These are phyloP conservation scores for Hyppa rectilinea DNA, from an alignment of 2,888 invertebrate genomes.

Conservation along the genomic window DNA sequence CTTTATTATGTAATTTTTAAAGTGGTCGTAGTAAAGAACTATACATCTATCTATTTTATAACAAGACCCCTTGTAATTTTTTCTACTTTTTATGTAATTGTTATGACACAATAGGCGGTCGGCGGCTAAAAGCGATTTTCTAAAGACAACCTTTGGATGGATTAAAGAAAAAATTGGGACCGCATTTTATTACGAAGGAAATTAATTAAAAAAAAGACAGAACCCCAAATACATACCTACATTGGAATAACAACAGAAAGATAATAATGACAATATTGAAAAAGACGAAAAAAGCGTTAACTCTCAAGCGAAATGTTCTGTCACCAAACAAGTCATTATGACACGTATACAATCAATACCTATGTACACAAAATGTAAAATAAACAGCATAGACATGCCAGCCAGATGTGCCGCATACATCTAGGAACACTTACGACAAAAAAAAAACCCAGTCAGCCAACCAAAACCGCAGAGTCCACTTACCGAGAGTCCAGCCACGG, in stretches of 20 bases:
- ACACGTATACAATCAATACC: not conserved
- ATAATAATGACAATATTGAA: not conserved
- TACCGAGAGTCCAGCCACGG: slow-evolving; percentile 38
- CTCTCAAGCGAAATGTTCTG: not conserved
- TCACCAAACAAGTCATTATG: not conserved
- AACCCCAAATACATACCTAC: not conserved
- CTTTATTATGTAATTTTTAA: too few species aligned
- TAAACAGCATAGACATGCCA: not conserved
- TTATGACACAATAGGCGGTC: too few species aligned
- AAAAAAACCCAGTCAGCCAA: slow-evolving; percentile 29
- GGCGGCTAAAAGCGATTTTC: too few species aligned
- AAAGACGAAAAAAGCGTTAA: not conserved
- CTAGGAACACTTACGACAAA: not conserved
- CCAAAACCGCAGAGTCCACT: slow-evolving; percentile 50
- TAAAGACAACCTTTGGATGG: too few species aligned
- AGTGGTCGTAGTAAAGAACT: too few species aligned
- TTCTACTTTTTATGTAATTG: too few species aligned
- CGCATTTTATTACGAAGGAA: too few species aligned
- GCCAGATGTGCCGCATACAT: slow-evolving; percentile 15
- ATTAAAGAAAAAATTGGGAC: too few species aligned
- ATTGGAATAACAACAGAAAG: not conserved
- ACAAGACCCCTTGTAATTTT: too few species aligned
- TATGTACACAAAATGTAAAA: not conserved
- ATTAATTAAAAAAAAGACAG: not conserved
- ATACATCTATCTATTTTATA: too few species aligned